Evolutionary conservation across 2,888 invertebrate genomes (phyloP), one percentile per base, ranked within the genome.

Genomic region (Loripinus fragilis): DNA sequence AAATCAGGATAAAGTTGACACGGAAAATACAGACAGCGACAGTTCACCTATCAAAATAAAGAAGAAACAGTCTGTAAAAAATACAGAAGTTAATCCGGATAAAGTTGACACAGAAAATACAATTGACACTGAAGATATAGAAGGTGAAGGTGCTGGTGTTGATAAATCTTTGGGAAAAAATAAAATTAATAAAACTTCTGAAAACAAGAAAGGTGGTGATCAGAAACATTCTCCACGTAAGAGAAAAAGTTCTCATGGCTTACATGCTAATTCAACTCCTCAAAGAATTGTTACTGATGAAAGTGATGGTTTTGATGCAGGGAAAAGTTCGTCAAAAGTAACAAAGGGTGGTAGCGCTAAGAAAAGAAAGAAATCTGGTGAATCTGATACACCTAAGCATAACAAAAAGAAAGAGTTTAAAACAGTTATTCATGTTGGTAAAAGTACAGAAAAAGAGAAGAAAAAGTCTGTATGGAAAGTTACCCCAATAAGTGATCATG

Each of bases 41-140:
- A 48, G 71, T n/a, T 45, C 73, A 0, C 42, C 71, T 38, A 74
- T 69, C 2, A 80, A 80, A 48, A 67, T 80, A 30, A 80, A 80
- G 65, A 80, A 79, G 55, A 75, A 68, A 52, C 48, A 68, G 20
- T 17, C 25, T 48, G 17, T 25, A 12, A 35, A 35, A 45, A 41
- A 66, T 1, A 50, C 42, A 30, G 30, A n/a, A n/a, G n/a, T n/a
- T n/a, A n/a, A n/a, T n/a, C n/a, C n/a, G n/a, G n/a, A n/a, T n/a
- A n/a, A n/a, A n/a, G n/a, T n/a, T n/a, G n/a, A n/a, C n/a, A n/a
- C n/a, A n/a, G n/a, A n/a, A n/a, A 50, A 50, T 12, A 50, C 50
- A 12, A 12, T n/a, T n/a, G n/a, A n/a, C n/a, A n/a, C 7, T 50
- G 23, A 12, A 20, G 50, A 20, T 12, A n/a, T n/a, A 20, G n/a